Percentiles rank a stretch among this genome's conserved stretches.
phyloP scores from a whole-genome alignment of 2,113 vertebrate species.

The Neotoma lepida region DNA sequence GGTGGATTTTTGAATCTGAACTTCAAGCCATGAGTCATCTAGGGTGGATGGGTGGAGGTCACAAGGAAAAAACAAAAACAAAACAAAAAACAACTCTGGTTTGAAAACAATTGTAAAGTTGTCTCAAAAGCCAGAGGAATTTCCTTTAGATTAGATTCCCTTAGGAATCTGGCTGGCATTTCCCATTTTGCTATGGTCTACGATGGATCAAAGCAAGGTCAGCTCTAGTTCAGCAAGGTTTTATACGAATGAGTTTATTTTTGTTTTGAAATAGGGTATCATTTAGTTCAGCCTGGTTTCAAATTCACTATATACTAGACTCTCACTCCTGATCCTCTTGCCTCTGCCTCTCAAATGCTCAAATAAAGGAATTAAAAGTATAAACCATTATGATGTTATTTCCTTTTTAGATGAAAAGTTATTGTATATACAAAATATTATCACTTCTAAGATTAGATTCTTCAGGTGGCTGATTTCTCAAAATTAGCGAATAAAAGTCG shows the following conservation, averaged over 20 bases:
- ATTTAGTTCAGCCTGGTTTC: not conserved
- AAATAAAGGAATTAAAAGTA: not conserved
- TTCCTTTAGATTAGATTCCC: constrained; percentile 30
- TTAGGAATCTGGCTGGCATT: not conserved
- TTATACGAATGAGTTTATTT: not conserved
- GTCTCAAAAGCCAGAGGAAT: not conserved
- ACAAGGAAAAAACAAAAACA: not conserved
- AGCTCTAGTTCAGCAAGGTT: not conserved
- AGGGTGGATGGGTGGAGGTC: not conserved
- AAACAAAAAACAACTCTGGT: not conserved
- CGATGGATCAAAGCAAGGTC: not conserved
- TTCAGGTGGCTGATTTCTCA: not conserved
- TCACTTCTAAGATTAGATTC: not conserved
- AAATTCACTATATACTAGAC: not conserved
- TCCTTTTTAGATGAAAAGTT: not conserved
- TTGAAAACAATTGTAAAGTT: constrained; percentile 15
- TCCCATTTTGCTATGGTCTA: not conserved
- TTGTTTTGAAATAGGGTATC: not conserved
- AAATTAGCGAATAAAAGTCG: not conserved
- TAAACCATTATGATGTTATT: not conserved
- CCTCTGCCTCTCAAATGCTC: not conserved
- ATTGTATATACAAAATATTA: not conserved
- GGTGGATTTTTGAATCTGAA: not conserved
- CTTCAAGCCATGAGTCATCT: not conserved
- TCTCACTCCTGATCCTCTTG: not conserved